A percentile compares a stretch with the other conserved stretches of the same genome.
phyloP scores from a whole-genome alignment of 2,888 invertebrate species.

The Eristalis tenax region DNA sequence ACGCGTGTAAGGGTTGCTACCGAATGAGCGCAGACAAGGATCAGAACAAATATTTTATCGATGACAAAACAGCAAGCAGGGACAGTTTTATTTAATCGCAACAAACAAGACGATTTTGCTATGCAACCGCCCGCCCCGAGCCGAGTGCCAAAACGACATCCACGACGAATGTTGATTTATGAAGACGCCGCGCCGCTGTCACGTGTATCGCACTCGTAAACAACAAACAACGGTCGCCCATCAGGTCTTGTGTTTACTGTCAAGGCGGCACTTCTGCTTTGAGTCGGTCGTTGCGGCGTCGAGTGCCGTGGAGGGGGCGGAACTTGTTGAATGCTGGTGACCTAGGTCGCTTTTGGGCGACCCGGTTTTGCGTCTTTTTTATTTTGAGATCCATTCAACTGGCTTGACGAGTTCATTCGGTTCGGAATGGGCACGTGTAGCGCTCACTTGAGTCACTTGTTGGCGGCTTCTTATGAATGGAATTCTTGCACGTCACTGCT shows the following conservation, averaged over 20 bases:
- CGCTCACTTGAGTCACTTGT: constrained; percentile 24
- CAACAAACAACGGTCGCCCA: constrained; percentile 1
- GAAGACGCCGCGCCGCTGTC: constrained; percentile 14
- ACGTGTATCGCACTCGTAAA: constrained; percentile 40
- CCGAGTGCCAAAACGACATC: constrained; percentile 9
- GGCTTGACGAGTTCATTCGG: constrained; percentile 23
- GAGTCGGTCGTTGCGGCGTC: background rate
- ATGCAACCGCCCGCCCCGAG: constrained; percentile 81
- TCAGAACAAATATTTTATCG: constrained; percentile 68
- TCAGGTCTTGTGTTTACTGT: constrained; percentile 26
- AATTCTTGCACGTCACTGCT: background rate
- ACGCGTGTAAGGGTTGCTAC: constrained; percentile 51
- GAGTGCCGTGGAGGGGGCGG: background rate
- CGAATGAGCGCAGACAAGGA: constrained; percentile 39
- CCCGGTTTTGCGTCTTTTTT: background rate
- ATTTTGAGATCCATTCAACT: constrained; percentile 6
- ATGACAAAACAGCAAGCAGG: constrained; percentile 50
- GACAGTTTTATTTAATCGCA: constrained; percentile 69
- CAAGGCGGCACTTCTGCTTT: constrained; percentile 23
- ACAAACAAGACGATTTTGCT: constrained; percentile 73
- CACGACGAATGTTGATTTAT: constrained; percentile 32
- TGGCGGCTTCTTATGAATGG: constrained; percentile 15
- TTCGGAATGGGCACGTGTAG: background rate
- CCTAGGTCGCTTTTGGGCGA: constrained; percentile 16
- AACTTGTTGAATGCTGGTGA: constrained; percentile 24